Evolutionary conservation across 1,140 invertebrate genomes (phyloP), one percentile per base, ranked within the genome.

Genomic region (Aphelinus atriplicis): DNA sequence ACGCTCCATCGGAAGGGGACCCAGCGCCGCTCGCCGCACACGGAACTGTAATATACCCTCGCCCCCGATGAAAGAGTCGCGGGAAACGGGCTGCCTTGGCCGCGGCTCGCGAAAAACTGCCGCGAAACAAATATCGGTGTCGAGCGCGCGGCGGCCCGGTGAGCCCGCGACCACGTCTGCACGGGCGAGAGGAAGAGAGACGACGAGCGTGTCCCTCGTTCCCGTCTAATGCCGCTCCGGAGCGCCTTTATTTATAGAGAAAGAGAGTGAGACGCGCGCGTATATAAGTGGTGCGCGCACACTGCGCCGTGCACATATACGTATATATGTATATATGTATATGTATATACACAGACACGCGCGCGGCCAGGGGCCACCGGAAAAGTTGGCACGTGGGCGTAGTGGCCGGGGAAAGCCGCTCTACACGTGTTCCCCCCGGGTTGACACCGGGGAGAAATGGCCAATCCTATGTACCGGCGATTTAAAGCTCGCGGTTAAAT

Each of bases 191-290:
- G 26, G 26, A 26, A 26, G 26, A 26, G 26, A 26, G 26, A 26
- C 26, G 26, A 26, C 26, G 26, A 26, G 26, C 26, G 26, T 26
- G 26, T 26, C 26, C 26, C 26, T 26, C 26, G 26, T 26, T 26
- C 3, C 47, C 56, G 64, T 45, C 64, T 67, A 60, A 66, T 73
- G 65, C 71, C 63, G 55, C 47, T 60, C 60, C 64, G 26, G 71
- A 73, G 63, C 63, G 43, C 61, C 71, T 77, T 80, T 84, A 85
- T 85, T 85, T 85, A 84, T 85, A 83, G 81, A 75, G 76, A 77
- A 77, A 83, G 80, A 84, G 51, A 46, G 46, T 48, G 46, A 76
- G 79, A 78, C 73, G 78, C 26, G 26, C 26, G 26, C 26, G 26
- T 26, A 26, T 26, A 26, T 26, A 78, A 56, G 80, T 64, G 56